Evolutionary conservation across 53 echinoderm and acorn worm species (phyloP).

Genomic region (Mesocentrotus franciscanus): DNA sequence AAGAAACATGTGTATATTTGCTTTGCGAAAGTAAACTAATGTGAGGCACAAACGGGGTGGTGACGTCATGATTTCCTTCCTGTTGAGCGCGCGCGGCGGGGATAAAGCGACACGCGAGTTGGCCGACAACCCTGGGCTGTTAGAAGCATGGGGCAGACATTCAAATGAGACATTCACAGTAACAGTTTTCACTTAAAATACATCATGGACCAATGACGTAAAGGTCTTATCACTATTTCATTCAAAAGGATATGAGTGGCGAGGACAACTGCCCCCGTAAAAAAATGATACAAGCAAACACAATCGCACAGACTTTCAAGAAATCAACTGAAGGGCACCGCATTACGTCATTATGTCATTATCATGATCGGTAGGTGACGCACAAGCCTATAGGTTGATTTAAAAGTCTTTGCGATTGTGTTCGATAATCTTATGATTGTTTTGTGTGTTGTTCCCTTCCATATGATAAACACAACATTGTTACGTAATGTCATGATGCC

Average conservation of each 20-base stretch:
- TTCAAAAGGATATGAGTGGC: background rate
- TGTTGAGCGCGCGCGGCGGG: slow-evolving; percentile 51
- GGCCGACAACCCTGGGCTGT: background rate
- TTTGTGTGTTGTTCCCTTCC: too few relatives aligned
- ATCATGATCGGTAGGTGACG: too few relatives aligned
- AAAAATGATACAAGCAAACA: background rate
- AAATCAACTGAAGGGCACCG: too few relatives aligned
- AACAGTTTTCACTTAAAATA: background rate
- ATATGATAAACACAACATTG: too few relatives aligned
- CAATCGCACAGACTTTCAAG: too few relatives aligned
- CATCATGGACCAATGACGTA: background rate
- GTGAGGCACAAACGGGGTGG: background rate
- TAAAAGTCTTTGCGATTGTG: too few relatives aligned
- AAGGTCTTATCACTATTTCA: background rate
- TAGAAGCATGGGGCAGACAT: slow-evolving; percentile 43
- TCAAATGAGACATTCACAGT: background rate
- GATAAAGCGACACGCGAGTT: slow-evolving; percentile 57
- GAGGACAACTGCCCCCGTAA: background rate
- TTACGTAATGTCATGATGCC: background rate
- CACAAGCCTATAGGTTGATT: too few relatives aligned
- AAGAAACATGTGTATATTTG: background rate
- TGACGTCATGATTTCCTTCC: slow-evolving; percentile 67
- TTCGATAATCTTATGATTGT: too few relatives aligned
- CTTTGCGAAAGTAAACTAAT: slow-evolving; percentile 16
- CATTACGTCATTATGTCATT: too few relatives aligned